Percentiles rank a stretch among this genome's conserved stretches.
These are phyloP conservation scores for Tipula helvola DNA, from an alignment of 2,888 invertebrate genomes.

Conservation along the genomic window DNA sequence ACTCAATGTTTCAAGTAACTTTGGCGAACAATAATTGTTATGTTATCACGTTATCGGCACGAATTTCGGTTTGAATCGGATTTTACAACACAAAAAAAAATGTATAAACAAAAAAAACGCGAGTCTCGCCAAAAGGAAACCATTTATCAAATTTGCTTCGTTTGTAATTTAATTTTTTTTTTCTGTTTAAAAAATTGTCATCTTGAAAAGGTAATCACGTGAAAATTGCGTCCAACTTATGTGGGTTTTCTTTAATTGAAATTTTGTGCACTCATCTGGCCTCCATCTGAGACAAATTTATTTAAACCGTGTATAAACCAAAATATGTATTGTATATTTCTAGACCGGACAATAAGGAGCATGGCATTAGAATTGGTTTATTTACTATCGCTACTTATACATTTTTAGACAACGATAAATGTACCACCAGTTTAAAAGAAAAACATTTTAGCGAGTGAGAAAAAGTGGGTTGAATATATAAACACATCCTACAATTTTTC, in stretches of 20 bases:
- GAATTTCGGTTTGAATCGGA: neutral
- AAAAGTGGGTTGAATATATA: slow-evolving; percentile 1
- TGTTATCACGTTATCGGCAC: neutral
- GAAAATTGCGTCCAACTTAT: neutral
- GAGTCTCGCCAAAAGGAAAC: neutral
- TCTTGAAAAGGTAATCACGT: neutral
- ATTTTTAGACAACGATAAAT: neutral
- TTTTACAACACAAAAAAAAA: neutral
- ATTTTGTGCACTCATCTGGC: neutral
- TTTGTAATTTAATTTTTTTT: neutral
- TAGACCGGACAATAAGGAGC: neutral
- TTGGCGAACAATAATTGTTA: neutral
- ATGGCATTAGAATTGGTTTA: neutral
- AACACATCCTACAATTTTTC: neutral
- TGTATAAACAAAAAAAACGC: neutral
- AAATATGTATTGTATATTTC: neutral
- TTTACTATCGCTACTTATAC: neutral
- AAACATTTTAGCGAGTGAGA: neutral
- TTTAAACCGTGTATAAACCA: neutral
- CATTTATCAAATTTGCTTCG: neutral
- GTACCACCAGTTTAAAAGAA: neutral
- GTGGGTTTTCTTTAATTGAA: neutral
- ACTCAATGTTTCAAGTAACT: neutral
- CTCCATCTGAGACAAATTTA: neutral
- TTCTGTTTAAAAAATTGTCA: neutral